A percentile compares a stretch with the other conserved stretches of the same genome.
These are phyloP conservation scores for Rhodinocichla rosea DNA, from an alignment of 2,113 vertebrate species.

Conservation along the genomic window DNA sequence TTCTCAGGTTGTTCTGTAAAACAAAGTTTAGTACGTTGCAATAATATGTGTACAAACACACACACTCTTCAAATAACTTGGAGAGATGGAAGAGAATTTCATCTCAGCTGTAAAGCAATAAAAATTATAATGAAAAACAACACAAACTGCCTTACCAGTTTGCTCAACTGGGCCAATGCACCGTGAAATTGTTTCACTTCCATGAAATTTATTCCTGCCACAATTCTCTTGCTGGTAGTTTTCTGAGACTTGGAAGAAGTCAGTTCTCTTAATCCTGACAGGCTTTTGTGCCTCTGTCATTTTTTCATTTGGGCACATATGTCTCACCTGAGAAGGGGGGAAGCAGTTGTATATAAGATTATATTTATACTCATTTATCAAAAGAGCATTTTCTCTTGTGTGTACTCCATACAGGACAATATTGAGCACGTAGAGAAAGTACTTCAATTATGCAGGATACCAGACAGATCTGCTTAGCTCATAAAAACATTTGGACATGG, in stretches of 20 bases:
- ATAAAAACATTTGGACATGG: background rate
- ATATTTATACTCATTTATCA: background rate
- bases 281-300: background rate
- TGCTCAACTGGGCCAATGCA: background rate
- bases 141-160: conserved; percentile 1
- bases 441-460: background rate
- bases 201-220: background rate
- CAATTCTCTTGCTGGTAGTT: background rate
- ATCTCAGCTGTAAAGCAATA: background rate
- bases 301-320: background rate
- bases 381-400: background rate
- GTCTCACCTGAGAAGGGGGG: background rate
- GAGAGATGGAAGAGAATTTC: background rate
- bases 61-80: background rate
- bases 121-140: background rate
- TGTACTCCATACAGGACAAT: background rate
- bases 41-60: background rate
- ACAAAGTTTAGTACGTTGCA: background rate
- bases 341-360: background rate
- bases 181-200: background rate
- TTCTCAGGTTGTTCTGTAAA: conserved; percentile 46
- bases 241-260: conserved; percentile 61
- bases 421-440: background rate
- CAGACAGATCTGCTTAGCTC: background rate
- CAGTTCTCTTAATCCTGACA: conserved; percentile 46